Base-by-base conservation (phyloP, 2,797 vertebrate species). In the Ambastaia sidthimunki region DNA sequence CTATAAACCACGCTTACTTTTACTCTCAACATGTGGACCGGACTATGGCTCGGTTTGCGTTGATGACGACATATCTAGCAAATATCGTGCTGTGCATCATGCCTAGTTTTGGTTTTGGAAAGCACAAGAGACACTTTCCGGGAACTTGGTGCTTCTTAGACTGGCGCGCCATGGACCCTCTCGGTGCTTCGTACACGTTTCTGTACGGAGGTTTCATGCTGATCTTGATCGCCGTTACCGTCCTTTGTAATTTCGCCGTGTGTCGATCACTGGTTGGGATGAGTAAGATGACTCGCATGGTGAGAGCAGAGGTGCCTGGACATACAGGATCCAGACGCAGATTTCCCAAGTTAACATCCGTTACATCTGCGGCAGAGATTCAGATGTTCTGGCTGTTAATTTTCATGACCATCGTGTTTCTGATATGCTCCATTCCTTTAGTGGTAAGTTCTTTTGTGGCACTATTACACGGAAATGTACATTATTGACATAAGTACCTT, bases 81-180 rank as follows among this genome's bases (percentile, higher is more conserved):
- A 95, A 94, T 86, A 89, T 91, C 0, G 85, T 90, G 0, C 77
- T 95, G 74, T 94, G 94, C 83, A 84, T 93, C 18, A 88, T 94
- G 93, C 94, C 94, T 44, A 94, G 93, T 63, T 92, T 95, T 47
- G 94, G 94, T 18, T 93, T 95, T 82, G 94, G 94, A 0, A 87
- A 82, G 66, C 93, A 95, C 80, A 89, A 90, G 5, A 87, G 87
- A 31, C 92, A 95, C 85, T 90, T 87, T 25, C 94, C 94, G 0
- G 94, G 94, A 6, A 95, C 94, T 7, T 95, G 94, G 94, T 95
- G 94, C 74, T 95, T 94, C 48, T 76, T 95, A 67, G 89, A 95
- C 86, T 95, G 94, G 94, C 90, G 94, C 74, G 91, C 94, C 21
- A 74, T 34, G 85, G 92, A 94, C 65, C 71, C 89, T 0, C 55